Conservation (phyloP, 2,797 vertebrate genomes). For the Margarornis squamiger region DNA sequence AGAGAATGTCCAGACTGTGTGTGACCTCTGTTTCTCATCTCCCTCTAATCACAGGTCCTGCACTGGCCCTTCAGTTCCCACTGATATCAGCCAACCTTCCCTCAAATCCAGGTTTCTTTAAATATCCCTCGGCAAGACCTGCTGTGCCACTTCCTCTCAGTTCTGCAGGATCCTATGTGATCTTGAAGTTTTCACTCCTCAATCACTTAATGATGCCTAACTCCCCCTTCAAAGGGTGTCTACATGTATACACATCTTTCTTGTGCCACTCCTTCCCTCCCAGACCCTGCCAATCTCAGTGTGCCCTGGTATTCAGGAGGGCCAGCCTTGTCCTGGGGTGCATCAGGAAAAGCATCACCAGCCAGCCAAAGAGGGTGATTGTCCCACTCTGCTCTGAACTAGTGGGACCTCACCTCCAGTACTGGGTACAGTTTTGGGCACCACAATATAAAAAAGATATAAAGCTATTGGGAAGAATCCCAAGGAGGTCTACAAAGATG, state of each 20-base stretch:
- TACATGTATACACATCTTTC: neutral
- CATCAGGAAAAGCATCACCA: neutral
- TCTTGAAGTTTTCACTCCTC: neutral
- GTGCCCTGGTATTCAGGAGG: neutral
- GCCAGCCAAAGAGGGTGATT: accelerated
- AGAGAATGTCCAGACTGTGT: neutral
- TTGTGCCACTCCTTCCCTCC: neutral
- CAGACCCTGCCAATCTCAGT: neutral
- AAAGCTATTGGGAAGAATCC: neutral
- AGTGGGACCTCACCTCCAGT: accelerated
- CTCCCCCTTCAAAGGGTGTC: neutral
- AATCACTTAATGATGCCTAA: neutral
- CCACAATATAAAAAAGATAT: neutral
- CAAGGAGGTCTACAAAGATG: neutral
- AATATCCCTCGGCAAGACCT: neutral
- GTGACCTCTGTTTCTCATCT: neutral
- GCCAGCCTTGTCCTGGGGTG: neutral
- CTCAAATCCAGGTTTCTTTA: neutral
- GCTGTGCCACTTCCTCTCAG: neutral
- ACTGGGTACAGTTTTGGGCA: neutral
- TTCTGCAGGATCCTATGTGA: neutral
- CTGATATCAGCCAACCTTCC: neutral
- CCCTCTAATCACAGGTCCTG: neutral
- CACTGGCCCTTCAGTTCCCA: neutral
- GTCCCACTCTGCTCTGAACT: neutral